Conservation (phyloP, 2,888 invertebrate genomes). For the Empis livida region DNA sequence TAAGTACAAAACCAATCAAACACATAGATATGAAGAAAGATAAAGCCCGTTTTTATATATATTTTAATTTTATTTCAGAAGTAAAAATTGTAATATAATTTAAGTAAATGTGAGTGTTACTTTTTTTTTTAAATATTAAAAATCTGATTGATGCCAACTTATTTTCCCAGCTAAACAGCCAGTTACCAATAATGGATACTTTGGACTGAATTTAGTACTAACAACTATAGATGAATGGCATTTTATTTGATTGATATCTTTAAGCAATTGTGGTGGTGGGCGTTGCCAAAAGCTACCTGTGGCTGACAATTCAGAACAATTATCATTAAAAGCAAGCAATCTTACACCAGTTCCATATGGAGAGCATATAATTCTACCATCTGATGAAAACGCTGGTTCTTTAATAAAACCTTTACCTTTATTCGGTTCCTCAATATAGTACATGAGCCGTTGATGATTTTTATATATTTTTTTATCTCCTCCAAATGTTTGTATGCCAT, state of each 20-base stretch:
- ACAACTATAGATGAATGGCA: constrained; percentile 76
- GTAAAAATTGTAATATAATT: background rate
- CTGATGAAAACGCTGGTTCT: constrained; percentile 80
- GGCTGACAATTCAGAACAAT: constrained; percentile 49
- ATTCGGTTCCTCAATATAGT: constrained; percentile 75
- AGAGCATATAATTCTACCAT: constrained; percentile 81
- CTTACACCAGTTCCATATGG: constrained; percentile 79
- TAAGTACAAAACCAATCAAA: too few relatives aligned
- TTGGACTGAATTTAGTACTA: constrained; percentile 81
- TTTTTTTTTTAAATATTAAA: constrained; percentile 14
- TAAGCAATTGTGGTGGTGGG: constrained; percentile 38
- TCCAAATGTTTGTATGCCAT: constrained; percentile 3
- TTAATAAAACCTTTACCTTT: constrained; percentile 87
- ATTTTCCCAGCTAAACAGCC: constrained; percentile 83
- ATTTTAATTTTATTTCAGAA: too few relatives aligned
- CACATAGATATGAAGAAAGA: too few relatives aligned
- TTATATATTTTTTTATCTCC: constrained; percentile 21
- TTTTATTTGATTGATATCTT: constrained; percentile 51
- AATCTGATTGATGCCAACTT: constrained; percentile 73
- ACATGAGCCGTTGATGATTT: constrained; percentile 66
- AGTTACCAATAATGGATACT: constrained; percentile 73
- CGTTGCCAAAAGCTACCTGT: background rate
- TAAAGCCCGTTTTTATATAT: too few relatives aligned
- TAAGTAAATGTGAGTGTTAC: background rate
- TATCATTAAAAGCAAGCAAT: constrained; percentile 63